Percentiles rank a stretch among this genome's conserved stretches.
Evolutionary conservation across 2,797 vertebrate species (phyloP).

Genomic region (Oryzias sinensis): DNA sequence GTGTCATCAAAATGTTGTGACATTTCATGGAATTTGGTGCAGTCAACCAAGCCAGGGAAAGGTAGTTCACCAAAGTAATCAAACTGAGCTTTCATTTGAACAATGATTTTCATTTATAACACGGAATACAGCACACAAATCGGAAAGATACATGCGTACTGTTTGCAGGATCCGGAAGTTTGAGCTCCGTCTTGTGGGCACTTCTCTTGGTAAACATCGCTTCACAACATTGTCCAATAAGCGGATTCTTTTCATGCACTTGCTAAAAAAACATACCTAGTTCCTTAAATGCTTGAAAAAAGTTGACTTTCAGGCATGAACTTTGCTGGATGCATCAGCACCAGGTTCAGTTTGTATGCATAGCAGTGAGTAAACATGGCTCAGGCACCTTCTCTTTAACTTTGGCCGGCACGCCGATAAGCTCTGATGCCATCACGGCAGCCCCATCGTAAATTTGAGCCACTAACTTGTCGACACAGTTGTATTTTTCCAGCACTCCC

Average conservation of each 20-base stretch:
- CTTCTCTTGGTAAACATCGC: background rate
- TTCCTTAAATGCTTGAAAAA: background rate
- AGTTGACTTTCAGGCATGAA: background rate
- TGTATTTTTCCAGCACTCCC: conserved; percentile 12
- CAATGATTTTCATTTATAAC: conserved; percentile 5
- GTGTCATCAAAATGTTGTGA: no score
- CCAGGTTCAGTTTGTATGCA: conserved; percentile 23
- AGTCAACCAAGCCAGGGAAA: no score
- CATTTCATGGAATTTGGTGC: no score
- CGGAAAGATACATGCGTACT: conserved; percentile 12
- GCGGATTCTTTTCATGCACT: conserved; percentile 1
- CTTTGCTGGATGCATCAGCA: conserved; percentile 27
- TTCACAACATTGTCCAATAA: conserved; percentile 6
- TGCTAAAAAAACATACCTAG: no score
- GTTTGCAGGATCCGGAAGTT: conserved; percentile 2
- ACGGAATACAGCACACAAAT: conserved; percentile 7
- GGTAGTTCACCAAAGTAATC: no score
- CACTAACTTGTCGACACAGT: conserved; percentile 4
- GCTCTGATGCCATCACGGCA: conserved; percentile 23
- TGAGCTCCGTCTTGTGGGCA: background rate
- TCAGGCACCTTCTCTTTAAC: conserved; percentile 14
- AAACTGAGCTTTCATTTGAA: background rate
- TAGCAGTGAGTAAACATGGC: background rate
- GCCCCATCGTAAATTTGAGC: conserved; percentile 14
- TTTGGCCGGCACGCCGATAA: conserved; percentile 15